Percentiles rank a stretch among this genome's conserved stretches.
Conservation (phyloP, 2,113 vertebrate species). For the Antechinus stuartii region DNA sequence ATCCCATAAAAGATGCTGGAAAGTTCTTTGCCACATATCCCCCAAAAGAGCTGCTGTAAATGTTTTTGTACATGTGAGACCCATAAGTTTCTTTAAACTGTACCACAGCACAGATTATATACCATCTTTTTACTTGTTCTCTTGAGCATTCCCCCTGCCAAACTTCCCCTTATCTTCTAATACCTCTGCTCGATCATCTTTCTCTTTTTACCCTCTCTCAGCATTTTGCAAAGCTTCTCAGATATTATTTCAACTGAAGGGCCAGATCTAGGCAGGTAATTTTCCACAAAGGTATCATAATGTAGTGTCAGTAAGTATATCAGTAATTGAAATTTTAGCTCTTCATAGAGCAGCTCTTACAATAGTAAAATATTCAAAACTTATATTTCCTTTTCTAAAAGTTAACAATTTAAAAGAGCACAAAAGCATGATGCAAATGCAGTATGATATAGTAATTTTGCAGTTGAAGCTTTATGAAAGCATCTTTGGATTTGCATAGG, state of each 20-base stretch:
- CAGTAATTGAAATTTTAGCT: constrained; percentile 35
- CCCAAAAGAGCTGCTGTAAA: background rate
- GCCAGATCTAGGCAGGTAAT: constrained; percentile 49
- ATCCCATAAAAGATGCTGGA: background rate
- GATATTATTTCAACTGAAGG: constrained; percentile 56
- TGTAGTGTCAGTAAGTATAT: constrained; percentile 48
- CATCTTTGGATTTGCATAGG: background rate
- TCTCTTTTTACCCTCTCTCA: constrained; percentile 37
- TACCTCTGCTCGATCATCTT: background rate
- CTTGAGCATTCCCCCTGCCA: background rate
- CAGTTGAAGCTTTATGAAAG: constrained; percentile 32
- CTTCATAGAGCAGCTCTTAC: constrained; percentile 37
- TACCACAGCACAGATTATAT: background rate
- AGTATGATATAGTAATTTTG: constrained; percentile 8
- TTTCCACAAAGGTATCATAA: constrained; percentile 35
- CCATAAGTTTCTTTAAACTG: background rate
- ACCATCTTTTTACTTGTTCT: background rate
- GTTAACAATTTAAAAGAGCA: constrained; percentile 23
- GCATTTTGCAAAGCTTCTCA: constrained; percentile 45
- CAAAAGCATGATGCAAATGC: constrained; percentile 22
- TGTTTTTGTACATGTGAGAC: background rate
- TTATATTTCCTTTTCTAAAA: constrained; percentile 26
- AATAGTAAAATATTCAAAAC: constrained; percentile 39
- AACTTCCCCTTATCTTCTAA: background rate
- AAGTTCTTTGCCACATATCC: background rate